Evolutionary conservation across 2,113 vertebrate genomes (phyloP).

Genomic region (Forbesichthys papilliferus): DNA sequence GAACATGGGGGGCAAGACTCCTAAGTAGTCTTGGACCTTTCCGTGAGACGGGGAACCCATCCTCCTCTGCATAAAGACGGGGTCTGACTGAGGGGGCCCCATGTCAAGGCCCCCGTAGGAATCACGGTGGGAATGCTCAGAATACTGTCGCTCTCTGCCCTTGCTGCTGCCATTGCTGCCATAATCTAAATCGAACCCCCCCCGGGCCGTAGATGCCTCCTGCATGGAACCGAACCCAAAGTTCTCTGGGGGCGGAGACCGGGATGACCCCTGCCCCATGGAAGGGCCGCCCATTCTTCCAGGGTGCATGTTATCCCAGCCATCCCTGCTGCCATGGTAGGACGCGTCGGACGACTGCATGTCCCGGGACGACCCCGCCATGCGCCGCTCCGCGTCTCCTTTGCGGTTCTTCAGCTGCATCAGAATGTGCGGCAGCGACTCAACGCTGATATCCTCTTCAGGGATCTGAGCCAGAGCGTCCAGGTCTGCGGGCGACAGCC

Average conservation of each 20-base stretch:
- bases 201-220: constrained; percentile 46
- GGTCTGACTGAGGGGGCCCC: constrained; percentile 48
- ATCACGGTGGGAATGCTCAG: constrained; percentile 67
- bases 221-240: constrained; percentile 69
- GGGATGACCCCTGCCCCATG: constrained; percentile 47
- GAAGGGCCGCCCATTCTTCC: constrained; percentile 60
- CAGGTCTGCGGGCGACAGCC: constrained; percentile 94
- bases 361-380: constrained; percentile 31
- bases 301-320: constrained; percentile 58
- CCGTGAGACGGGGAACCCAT: constrained; percentile 71
- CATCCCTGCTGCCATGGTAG: constrained; percentile 61
- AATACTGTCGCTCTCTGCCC: constrained; percentile 62
- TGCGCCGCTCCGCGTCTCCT: constrained; percentile 54
- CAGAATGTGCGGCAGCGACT: constrained; percentile 95
- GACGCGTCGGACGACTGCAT: constrained; percentile 60
- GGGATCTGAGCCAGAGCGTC: constrained; percentile 94
- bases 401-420: constrained; percentile 95
- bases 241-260: constrained; percentile 48
- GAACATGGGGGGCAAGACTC: constrained; percentile 72
- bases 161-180: constrained; percentile 29
- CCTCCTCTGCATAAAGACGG: constrained; percentile 69
- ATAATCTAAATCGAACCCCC: constrained; percentile 58
- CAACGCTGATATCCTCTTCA: constrained; percentile 95
- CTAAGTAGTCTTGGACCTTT: constrained; percentile 79
- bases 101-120: constrained; percentile 60